phyloP scores from a whole-genome alignment of 2,888 invertebrate species.

The Drosophila infuscata region DNA sequence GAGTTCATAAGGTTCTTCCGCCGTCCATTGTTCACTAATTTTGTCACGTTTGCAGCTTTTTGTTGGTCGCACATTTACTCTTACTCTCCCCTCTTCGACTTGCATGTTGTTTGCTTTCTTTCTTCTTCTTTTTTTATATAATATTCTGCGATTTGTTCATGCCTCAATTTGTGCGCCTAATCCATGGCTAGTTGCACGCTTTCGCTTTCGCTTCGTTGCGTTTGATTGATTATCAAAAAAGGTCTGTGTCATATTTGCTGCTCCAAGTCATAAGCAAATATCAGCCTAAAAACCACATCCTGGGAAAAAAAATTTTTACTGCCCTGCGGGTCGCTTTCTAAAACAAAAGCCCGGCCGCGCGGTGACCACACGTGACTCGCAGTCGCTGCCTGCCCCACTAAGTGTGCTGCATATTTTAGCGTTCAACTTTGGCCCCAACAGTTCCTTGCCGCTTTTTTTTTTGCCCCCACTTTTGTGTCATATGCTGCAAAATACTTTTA shows the following conservation, averaged over 20 bases:
- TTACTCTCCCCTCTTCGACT: slow-evolving; percentile 34
- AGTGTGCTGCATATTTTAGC: slow-evolving; percentile 70
- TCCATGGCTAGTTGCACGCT: slow-evolving; percentile 31
- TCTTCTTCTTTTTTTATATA: neutral
- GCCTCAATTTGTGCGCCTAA: slow-evolving; percentile 26
- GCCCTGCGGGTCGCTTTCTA: slow-evolving; percentile 43
- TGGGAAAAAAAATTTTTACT: slow-evolving; percentile 19
- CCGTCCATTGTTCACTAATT: slow-evolving; percentile 79
- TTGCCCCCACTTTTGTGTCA: slow-evolving; percentile 30
- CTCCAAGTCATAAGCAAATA: slow-evolving; percentile 61
- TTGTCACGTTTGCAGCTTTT: slow-evolving; percentile 81
- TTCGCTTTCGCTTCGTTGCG: slow-evolving; percentile 34
- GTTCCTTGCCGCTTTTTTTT: slow-evolving; percentile 16
- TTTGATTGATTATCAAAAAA: slow-evolving; percentile 51
- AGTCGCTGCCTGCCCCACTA: slow-evolving; percentile 51
- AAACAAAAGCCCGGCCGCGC: slow-evolving; percentile 33
- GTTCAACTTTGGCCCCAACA: slow-evolving; percentile 50
- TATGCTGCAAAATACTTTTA: slow-evolving; percentile 72
- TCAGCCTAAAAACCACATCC: slow-evolving; percentile 35
- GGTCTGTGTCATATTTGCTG: slow-evolving; percentile 1
- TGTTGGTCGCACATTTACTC: slow-evolving; percentile 66
- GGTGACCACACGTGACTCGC: slow-evolving; percentile 70
- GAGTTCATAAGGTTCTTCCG: slow-evolving; percentile 74
- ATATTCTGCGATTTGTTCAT: slow-evolving; percentile 9
- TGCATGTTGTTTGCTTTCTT: slow-evolving; percentile 8